Evolutionary conservation across 2,113 vertebrate genomes (phyloP), one percentile per base, ranked within the genome.

Genomic region (Bagarius yarrelli): DNA sequence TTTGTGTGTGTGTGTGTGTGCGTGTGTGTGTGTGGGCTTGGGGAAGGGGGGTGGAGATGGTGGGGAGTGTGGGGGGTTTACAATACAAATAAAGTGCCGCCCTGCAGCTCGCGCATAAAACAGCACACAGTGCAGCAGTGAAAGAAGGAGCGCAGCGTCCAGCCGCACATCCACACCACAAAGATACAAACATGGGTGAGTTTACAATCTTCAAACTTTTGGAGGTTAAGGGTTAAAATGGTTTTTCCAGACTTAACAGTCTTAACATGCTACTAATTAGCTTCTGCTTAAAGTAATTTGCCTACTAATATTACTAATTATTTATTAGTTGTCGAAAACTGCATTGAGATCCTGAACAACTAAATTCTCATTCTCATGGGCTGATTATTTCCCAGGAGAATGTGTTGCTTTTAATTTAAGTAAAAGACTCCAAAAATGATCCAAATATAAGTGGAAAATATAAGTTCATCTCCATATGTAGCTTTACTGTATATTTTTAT

Each of bases 331-430:
- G 0, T 67, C 0, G 16, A 52, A 12, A 21, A 52, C 30, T 16
- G 0, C 23, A 40, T 67, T 14, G 3, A 67, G 21, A 36, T 16
- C 34, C 63, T 23, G 19, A 44, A 52, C 69, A 30, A 52, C 25
- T 70, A 47, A 44, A 5, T n/a, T 70, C n/a, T 14, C 47, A 47
- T 32, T 71, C 60, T 71, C 11, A 50, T 1, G 8, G 5, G 6
- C 47, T 27, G 30, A 52, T 47, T 32, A 36, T 14, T 16, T 71
- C 67, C 78, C 67, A 1, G 2, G 36, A 34, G 40, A 80, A 8
- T 9, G 16, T 50, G 67, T 52, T 72, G 67, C 78, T 80, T 71
- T 61, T 80, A 72, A 72, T 80, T n/a, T n/a, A n/a, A n/a, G n/a
- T n/a, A n/a, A n/a, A n/a, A n/a, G n/a, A n/a, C n/a, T n/a, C n/a